Percentiles rank a stretch among this genome's conserved stretches.
Conservation (phyloP, 2,797 vertebrate genomes). For the Phyllotis vaccarum region DNA sequence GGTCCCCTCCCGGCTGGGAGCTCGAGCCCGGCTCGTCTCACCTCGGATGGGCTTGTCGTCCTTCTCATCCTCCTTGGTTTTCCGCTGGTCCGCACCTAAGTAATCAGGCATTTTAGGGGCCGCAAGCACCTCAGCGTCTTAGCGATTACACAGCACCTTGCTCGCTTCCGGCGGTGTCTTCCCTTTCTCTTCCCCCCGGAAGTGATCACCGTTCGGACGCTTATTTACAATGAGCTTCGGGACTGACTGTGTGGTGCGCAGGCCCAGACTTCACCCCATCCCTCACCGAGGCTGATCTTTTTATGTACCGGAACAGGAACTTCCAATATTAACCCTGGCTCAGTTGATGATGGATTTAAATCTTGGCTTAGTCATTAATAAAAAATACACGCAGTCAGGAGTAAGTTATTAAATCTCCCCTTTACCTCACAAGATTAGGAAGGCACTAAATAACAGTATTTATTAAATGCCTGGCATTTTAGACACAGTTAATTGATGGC, state of each 20-base stretch:
- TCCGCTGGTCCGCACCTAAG: constrained; percentile 95
- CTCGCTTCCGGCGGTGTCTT: constrained; percentile 76
- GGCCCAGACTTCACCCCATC: too few species aligned
- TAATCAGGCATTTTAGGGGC: constrained; percentile 94
- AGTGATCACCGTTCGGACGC: background rate
- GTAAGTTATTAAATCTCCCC: background rate
- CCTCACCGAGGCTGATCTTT: fast-evolving
- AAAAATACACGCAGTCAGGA: background rate
- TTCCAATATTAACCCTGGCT: background rate
- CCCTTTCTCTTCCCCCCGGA: constrained; percentile 57
- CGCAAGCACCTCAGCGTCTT: background rate
- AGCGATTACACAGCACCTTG: constrained; percentile 86
- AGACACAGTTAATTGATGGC: background rate
- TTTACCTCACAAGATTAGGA: background rate
- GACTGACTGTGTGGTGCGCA: fast-evolving
- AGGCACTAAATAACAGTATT: background rate
- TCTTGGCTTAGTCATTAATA: background rate
- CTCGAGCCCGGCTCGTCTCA: constrained; percentile 74
- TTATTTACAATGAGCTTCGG: fast-evolving
- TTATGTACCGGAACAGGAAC: background rate
- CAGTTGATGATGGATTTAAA: background rate
- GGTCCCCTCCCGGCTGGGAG: background rate
- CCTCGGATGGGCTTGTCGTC: constrained; percentile 96
- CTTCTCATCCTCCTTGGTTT: constrained; percentile 96
- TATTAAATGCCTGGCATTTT: background rate